Conservation (phyloP, 2,797 vertebrate genomes). For the Peromyscus attwateri region DNA sequence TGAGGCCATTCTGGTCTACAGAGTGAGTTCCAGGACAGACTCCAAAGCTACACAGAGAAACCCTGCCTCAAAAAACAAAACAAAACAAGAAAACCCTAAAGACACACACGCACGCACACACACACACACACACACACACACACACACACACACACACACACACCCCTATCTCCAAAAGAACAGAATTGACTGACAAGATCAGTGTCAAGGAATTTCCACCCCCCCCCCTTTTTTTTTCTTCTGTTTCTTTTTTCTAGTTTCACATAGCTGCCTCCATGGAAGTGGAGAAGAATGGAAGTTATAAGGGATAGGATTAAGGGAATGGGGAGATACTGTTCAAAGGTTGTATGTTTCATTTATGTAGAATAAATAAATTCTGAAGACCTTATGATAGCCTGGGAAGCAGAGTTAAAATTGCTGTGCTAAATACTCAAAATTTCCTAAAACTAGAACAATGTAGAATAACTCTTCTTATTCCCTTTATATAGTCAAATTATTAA, state of each 20-base stretch:
- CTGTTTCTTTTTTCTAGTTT: not conserved
- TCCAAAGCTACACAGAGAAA: too few species aligned
- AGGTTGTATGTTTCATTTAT: not conserved
- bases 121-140: too few species aligned
- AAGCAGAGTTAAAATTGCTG: not conserved
- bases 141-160: not conserved
- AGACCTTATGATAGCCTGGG: not conserved
- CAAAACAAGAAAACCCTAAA: not conserved
- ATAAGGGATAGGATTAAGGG: not conserved
- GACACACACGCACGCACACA: too few species aligned
- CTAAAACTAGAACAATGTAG: not conserved
- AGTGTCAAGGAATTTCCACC: not conserved
- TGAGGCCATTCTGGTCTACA: too few species aligned
- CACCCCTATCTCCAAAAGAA: not conserved
- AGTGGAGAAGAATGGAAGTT: not conserved
- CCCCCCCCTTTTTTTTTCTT: not conserved
- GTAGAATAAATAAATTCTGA: not conserved
- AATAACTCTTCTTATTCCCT: not conserved
- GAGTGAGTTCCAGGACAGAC: too few species aligned
- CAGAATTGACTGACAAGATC: not conserved
- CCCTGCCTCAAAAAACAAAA: too few species aligned
- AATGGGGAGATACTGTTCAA: not conserved
- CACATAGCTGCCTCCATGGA: not conserved
- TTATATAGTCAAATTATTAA: conserved; percentile 32
- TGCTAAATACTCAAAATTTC: not conserved